Evolutionary conservation across 2,797 vertebrate genomes (phyloP), one percentile per base, ranked within the genome.

Genomic region (Phalanger gymnotis): DNA sequence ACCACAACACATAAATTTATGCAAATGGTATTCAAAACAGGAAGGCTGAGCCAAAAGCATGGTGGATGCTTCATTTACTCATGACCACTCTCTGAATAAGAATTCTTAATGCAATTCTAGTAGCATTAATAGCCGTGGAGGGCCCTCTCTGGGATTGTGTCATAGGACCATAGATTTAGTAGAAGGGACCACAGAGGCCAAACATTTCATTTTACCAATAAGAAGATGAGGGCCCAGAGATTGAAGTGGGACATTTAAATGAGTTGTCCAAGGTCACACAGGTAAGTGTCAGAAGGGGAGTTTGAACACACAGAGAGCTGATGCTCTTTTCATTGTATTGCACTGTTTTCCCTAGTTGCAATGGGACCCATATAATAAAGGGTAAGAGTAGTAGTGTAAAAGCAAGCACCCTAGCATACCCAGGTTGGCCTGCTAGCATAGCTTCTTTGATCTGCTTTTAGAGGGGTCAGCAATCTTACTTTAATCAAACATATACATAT

Each of bases 1-100:
- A 66, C 53, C 4, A 7, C 0, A 25, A 1, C 56, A 92, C 81
- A 92, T 91, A 94, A 94, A 93, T 73, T 57, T 66, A 94, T 90
- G 94, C 90, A 94, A 95, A 96, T 61, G 61, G 34, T 22, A 91
- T 53, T 40, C 90, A 4, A 90, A 30, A 73, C 27, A 53, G 87
- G 6, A 53, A 47, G 57, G 54, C 56, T 61, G 92, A 92, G 90
- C 27, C 12, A 56, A 92, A 94, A 56, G 89, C 90, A 40, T 10
- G 40, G 61, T 53, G 90, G 54, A 51, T 1, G 0, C 34, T 34
- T 0, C 0, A 34, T 61, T 73, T 27, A 58, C 22, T 2, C 0
- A n/a, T 87, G 94, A 91, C 90, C 91, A 54, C 58, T 55, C 90
- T 53, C 53, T 92, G n/a, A 40, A 92, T 9, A 93, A 66, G 27